These are phyloP conservation scores for Vulpes lagopus DNA, from an alignment of 2,113 vertebrate genomes.

Conservation along the genomic window DNA sequence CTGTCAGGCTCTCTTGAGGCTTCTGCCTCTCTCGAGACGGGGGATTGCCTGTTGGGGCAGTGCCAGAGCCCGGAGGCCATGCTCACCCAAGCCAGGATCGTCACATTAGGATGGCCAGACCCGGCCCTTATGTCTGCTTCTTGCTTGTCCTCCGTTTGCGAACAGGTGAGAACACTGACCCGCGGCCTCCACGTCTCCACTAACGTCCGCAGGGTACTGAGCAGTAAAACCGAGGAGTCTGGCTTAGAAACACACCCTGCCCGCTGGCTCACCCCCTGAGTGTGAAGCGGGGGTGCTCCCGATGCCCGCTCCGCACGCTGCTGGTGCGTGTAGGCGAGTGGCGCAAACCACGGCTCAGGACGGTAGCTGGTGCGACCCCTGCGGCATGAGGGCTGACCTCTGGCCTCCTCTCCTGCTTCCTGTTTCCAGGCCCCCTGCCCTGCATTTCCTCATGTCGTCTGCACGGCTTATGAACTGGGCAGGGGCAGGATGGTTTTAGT, in stretches of 20 bases:
- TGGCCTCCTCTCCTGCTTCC: neutral
- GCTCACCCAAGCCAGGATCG: neutral
- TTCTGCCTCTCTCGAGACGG: neutral
- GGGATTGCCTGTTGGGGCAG: neutral
- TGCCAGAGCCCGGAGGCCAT: neutral
- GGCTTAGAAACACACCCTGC: neutral
- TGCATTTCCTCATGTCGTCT: fast-evolving
- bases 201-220: neutral
- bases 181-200: fast-evolving
- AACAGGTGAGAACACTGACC: neutral
- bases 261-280: neutral
- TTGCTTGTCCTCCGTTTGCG: neutral
- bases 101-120: fast-evolving
- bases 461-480: neutral
- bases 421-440: neutral
- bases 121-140: neutral
- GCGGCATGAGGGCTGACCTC: fast-evolving
- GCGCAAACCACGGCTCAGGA: neutral
- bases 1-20: neutral
- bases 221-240: neutral
- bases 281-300: fast-evolving
- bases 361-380: neutral
- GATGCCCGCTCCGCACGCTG: neutral
- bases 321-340: neutral
- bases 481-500: too few species aligned